phyloP scores from a whole-genome alignment of 2,888 invertebrate species.

The Leucophora obtusa region DNA sequence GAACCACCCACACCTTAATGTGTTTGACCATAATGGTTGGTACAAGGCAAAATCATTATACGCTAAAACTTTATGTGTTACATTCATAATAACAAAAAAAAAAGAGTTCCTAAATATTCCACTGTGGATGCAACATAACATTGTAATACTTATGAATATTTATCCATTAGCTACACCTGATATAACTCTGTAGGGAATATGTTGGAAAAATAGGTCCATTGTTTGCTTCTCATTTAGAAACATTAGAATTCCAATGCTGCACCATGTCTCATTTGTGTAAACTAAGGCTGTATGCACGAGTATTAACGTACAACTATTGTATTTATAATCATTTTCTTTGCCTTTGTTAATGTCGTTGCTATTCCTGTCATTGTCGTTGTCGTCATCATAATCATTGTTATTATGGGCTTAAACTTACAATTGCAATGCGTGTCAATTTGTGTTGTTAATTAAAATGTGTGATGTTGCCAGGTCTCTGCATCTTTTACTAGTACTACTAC shows the following conservation, averaged over 20 bases:
- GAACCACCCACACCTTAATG: neutral
- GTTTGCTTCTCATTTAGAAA: neutral
- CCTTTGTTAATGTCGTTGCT: neutral
- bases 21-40: slow-evolving; percentile 16
- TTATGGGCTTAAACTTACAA: slow-evolving; percentile 30
- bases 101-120: neutral
- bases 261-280: too few species aligned
- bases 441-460: slow-evolving; percentile 57
- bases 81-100: neutral
- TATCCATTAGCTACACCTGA: slow-evolving; percentile 28
- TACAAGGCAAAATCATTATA: neutral
- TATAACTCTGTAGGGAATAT: slow-evolving; percentile 1
- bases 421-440: slow-evolving; percentile 56
- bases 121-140: neutral
- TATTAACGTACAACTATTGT: neutral
- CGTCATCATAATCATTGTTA: slow-evolving; percentile 36
- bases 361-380: slow-evolving; percentile 13
- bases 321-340: slow-evolving; percentile 1
- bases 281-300: too few species aligned
- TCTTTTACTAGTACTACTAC: neutral
- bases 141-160: slow-evolving; percentile 16
- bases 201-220: neutral
- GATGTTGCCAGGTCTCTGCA: slow-evolving; percentile 9
- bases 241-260: neutral
- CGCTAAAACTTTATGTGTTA: neutral